phyloP scores from a whole-genome alignment of 2,113 vertebrate species.

The Macroglossus sobrinus region DNA sequence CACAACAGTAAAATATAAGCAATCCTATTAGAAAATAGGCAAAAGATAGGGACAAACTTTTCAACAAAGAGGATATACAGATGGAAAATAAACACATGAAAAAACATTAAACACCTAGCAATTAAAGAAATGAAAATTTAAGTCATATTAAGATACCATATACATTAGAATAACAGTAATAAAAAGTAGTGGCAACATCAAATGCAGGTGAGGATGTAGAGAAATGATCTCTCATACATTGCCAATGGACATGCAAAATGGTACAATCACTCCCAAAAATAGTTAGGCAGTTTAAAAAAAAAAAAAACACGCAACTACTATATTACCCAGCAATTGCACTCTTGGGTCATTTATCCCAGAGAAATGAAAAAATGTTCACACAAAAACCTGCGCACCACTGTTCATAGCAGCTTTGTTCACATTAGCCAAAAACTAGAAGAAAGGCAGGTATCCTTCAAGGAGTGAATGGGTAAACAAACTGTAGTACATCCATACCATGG shows the following conservation, averaged over 20 bases:
- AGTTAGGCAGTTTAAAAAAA: neutral
- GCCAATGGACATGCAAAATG: neutral
- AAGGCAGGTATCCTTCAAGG: neutral
- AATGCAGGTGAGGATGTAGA: neutral
- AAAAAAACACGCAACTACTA: neutral
- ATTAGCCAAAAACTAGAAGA: neutral
- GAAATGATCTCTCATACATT: neutral
- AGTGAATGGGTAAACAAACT: neutral
- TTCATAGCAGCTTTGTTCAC: neutral
- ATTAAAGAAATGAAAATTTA: neutral
- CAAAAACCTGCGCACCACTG: neutral
- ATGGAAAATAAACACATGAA: neutral
- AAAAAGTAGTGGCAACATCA: neutral
- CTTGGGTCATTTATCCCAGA: neutral
- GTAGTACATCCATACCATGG: neutral
- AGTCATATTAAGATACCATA: neutral
- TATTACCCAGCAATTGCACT: neutral
- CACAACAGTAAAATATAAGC: neutral
- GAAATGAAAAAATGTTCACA: neutral
- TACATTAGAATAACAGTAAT: neutral
- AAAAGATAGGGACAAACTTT: neutral
- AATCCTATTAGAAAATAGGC: neutral
- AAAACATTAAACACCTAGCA: fast-evolving
- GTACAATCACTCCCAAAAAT: neutral
- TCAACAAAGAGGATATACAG: neutral